Evolutionary conservation across 2,113 vertebrate species (phyloP).

Genomic region (Cinclus cinclus): DNA sequence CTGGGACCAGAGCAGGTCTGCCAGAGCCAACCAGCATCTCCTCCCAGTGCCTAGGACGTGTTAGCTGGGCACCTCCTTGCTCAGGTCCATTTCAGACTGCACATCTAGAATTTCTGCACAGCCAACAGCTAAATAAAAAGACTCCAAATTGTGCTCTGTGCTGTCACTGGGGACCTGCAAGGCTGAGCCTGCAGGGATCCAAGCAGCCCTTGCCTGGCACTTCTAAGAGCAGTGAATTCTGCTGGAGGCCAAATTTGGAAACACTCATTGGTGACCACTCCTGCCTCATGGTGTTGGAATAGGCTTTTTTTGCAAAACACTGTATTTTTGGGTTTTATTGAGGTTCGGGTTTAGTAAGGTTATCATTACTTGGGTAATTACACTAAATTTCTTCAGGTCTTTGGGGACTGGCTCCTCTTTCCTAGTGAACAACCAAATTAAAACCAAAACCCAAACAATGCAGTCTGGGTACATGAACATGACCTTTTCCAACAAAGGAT

Average conservation of each 20-base stretch:
- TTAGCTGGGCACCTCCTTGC: background rate
- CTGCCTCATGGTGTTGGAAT: background rate
- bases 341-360: background rate
- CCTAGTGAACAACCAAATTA: background rate
- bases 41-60: accelerated
- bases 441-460: background rate
- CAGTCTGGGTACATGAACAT: accelerated
- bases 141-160: background rate
- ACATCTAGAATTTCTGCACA: background rate
- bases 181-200: background rate
- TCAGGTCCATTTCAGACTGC: accelerated
- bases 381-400: background rate
- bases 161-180: background rate
- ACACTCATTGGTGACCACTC: background rate
- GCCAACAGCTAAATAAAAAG: background rate
- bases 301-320: background rate
- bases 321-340: background rate
- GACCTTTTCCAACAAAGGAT: background rate
- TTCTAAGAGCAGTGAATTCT: background rate
- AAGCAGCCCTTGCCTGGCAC: background rate
- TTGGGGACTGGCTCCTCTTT: background rate
- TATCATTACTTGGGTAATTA: background rate
- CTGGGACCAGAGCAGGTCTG: accelerated
- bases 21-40: background rate
- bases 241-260: background rate